Evolutionary conservation across 2,888 invertebrate species (phyloP).

Genomic region (Acanthococcus lagerstroemiae): DNA sequence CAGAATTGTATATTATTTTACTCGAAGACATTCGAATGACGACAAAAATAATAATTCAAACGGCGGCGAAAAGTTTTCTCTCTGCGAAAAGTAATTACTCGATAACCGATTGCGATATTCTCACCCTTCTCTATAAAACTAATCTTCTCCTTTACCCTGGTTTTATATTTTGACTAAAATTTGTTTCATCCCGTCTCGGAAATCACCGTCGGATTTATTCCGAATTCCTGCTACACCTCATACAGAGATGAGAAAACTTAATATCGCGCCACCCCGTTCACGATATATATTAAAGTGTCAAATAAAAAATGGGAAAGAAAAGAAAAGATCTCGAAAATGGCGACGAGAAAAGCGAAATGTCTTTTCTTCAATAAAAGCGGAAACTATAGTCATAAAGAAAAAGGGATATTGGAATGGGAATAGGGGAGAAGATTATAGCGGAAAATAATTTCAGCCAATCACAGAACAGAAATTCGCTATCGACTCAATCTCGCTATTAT

Average conservation of each 20-base stretch:
- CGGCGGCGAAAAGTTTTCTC: too few species aligned
- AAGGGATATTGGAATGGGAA: conserved; percentile 29
- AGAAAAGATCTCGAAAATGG: conserved; percentile 25
- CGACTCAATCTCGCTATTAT: conserved; percentile 27
- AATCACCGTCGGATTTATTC: background rate
- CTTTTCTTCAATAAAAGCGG: conserved; percentile 29
- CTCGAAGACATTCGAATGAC: too few species aligned
- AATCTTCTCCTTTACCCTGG: too few species aligned
- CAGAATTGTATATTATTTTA: too few species aligned
- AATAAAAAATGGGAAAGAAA: conserved; percentile 26
- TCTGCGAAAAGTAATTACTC: too few species aligned
- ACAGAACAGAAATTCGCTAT: conserved; percentile 16
- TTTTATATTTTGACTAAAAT: background rate
- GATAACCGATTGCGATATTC: too few species aligned
- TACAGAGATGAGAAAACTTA: background rate
- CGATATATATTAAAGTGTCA: conserved; percentile 27
- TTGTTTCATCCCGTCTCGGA: background rate
- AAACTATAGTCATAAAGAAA: conserved; percentile 19
- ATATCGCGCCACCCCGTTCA: background rate
- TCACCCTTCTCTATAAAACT: too few species aligned
- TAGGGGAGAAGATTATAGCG: conserved; percentile 29
- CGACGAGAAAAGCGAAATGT: conserved; percentile 25
- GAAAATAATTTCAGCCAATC: conserved; percentile 29
- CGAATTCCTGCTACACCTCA: conserved; percentile 1
- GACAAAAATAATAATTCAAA: too few species aligned